These are phyloP conservation scores for Caiman crocodilus DNA, from an alignment of 2,797 vertebrate genomes.

Conservation along the genomic window DNA sequence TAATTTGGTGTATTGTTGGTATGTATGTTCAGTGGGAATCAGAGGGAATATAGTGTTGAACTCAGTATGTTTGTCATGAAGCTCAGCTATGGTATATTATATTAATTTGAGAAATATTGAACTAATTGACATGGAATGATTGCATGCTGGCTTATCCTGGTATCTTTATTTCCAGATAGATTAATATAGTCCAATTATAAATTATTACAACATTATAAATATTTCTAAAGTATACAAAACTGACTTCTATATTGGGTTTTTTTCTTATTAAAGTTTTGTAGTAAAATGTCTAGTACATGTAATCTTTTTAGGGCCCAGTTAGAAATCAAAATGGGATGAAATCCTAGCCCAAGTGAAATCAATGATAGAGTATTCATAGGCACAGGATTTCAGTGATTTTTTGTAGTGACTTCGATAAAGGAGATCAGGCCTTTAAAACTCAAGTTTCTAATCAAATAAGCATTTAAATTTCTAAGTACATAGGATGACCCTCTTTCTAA, in stretches of 20 bases:
- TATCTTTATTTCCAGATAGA: background rate
- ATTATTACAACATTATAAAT: background rate
- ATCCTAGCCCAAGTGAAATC: background rate
- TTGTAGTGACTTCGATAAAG: background rate
- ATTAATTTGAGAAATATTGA: background rate
- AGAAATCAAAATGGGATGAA: background rate
- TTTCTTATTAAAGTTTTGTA: background rate
- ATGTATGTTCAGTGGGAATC: background rate
- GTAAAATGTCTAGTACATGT: background rate
- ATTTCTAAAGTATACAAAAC: background rate
- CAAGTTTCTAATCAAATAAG: background rate
- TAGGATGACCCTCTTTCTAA: background rate
- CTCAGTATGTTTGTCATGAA: background rate
- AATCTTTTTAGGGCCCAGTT: background rate
- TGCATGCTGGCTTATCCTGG: background rate
- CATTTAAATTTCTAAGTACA: fast-evolving
- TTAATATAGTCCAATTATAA: background rate
- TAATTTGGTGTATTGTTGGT: background rate
- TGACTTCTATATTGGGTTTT: background rate
- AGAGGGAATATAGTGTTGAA: background rate
- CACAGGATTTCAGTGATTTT: background rate
- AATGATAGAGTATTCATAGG: background rate
- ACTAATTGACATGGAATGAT: background rate
- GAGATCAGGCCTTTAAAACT: background rate
- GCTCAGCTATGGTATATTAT: background rate